Evolutionary conservation across 2,888 invertebrate species (phyloP).

Genomic region (Cataglyphis altisquamis): DNA sequence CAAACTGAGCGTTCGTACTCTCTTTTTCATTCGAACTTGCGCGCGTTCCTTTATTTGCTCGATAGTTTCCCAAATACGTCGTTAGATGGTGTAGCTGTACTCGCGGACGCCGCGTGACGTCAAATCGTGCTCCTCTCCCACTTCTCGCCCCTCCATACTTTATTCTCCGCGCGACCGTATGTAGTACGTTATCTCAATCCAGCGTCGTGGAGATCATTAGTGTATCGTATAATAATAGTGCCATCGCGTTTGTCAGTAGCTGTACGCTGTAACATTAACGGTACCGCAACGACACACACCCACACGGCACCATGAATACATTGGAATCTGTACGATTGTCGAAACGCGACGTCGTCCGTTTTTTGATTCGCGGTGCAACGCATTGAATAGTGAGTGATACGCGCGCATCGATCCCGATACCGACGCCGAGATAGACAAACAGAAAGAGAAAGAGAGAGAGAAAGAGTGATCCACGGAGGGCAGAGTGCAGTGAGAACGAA

Average conservation of each 20-base stretch:
- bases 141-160: neutral
- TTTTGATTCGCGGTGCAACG: slow-evolving; percentile 6
- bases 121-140: neutral
- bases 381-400: slow-evolving; percentile 40
- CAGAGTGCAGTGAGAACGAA: slow-evolving; percentile 56
- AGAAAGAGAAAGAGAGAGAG: slow-evolving; percentile 1
- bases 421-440: slow-evolving; percentile 16
- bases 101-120: slow-evolving; percentile 9
- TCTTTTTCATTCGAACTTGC: neutral
- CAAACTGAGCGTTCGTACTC: neutral
- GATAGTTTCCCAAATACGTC: neutral
- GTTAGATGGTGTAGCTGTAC: neutral
- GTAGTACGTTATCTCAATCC: neutral
- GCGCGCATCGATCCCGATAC: slow-evolving; percentile 66
- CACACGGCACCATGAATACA: slow-evolving; percentile 64
- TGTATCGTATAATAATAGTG: slow-evolving; percentile 19
- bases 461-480: slow-evolving; percentile 37
- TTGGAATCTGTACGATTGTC: slow-evolving; percentile 56
- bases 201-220: slow-evolving; percentile 39
- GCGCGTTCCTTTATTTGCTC: neutral
- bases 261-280: neutral
- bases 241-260: slow-evolving; percentile 51
- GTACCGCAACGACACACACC: slow-evolving; percentile 51
- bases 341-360: slow-evolving; percentile 50
- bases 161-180: neutral